Conservation (phyloP, 2,888 invertebrate genomes). For the Sphaerophoria taeniata region DNA sequence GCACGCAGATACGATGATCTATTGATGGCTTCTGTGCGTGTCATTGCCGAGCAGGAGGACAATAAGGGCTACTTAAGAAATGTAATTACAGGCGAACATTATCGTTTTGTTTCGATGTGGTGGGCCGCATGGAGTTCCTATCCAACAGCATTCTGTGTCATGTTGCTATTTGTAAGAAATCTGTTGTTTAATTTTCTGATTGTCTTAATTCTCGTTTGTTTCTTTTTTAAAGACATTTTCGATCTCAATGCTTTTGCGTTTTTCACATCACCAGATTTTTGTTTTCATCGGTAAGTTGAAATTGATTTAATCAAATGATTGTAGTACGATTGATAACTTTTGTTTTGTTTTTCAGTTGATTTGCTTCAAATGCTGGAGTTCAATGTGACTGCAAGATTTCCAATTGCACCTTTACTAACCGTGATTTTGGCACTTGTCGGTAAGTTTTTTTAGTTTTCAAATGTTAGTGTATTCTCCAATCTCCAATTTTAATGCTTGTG, state of each 20-base stretch:
- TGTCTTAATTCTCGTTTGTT: conserved; percentile 8
- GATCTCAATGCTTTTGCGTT: conserved; percentile 98
- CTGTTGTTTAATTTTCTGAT: not conserved
- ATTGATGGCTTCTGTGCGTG: conserved; percentile 97
- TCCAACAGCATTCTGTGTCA: conserved; percentile 97
- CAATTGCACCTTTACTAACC: conserved; percentile 97
- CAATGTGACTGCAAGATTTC: conserved; percentile 96
- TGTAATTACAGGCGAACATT: conserved; percentile 99
- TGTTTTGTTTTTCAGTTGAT: conserved; percentile 88
- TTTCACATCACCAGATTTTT: conserved; percentile 99
- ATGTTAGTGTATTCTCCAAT: too few relatives aligned
- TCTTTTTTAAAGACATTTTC: conserved; percentile 95
- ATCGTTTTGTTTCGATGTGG: conserved; percentile 98
- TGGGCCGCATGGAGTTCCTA: conserved; percentile 98
- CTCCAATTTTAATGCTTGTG: too few relatives aligned
- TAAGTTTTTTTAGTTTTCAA: conserved; percentile 84
- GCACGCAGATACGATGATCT: conserved; percentile 92
- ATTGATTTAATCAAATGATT: not conserved
- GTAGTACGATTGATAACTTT: conserved; percentile 26
- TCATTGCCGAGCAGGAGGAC: conserved; percentile 96
- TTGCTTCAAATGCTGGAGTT: conserved; percentile 99
- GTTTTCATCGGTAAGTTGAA: conserved; percentile 96
- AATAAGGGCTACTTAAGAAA: conserved; percentile 98
- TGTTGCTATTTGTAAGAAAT: conserved; percentile 98
- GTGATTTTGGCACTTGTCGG: conserved; percentile 99